Conservation (phyloP, 1,140 invertebrate genomes). For the Drosophila insularis region DNA sequence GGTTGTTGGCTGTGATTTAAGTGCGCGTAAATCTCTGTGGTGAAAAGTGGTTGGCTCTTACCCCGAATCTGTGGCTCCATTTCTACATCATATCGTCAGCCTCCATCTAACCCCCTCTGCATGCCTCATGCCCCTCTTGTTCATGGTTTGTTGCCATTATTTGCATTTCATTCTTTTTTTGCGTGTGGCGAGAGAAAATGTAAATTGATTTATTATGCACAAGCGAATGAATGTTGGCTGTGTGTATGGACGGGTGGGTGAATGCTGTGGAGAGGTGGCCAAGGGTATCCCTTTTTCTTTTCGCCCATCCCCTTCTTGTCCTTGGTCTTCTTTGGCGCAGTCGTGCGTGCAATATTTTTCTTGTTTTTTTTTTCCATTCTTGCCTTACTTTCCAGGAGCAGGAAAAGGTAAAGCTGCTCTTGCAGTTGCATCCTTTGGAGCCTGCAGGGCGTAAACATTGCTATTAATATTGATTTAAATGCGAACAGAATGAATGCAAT, state of each 20-base stretch:
- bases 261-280: neutral
- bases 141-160: slow-evolving; percentile 66
- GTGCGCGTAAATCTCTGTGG: slow-evolving; percentile 74
- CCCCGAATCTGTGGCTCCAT: slow-evolving; percentile 13
- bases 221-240: slow-evolving; percentile 62
- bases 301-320: neutral
- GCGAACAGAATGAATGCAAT: slow-evolving; percentile 18
- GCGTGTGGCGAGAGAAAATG: slow-evolving; percentile 70
- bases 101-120: neutral
- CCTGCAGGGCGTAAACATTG: slow-evolving; percentile 57
- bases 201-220: slow-evolving; percentile 77
- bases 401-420: slow-evolving; percentile 50
- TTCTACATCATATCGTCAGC: slow-evolving; percentile 10
- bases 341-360: slow-evolving; percentile 36
- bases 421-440: slow-evolving; percentile 34
- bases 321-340: slow-evolving; percentile 17
- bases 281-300: neutral
- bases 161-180: slow-evolving; percentile 66
- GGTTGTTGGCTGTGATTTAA: slow-evolving; percentile 68
- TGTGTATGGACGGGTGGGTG: slow-evolving; percentile 23
- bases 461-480: slow-evolving; percentile 73
- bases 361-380: slow-evolving; percentile 17
- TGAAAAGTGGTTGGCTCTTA: slow-evolving; percentile 47
- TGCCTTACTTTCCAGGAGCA: slow-evolving; percentile 12
- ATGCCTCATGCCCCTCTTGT: slow-evolving; percentile 30